Conservation (phyloP, 2,113 vertebrate genomes). For the Anguilla japonica region DNA sequence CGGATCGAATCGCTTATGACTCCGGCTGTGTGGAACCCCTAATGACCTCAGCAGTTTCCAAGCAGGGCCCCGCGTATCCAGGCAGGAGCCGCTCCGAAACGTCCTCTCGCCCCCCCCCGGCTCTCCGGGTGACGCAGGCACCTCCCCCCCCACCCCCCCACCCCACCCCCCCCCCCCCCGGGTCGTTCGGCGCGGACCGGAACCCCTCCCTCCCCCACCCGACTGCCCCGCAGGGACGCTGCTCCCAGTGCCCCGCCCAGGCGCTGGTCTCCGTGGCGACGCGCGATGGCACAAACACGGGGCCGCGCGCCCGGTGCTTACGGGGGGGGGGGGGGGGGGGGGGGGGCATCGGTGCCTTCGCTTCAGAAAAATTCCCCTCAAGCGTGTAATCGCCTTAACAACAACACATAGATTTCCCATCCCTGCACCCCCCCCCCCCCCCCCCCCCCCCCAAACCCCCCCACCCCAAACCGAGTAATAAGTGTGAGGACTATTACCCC, state of each 20-base stretch:
- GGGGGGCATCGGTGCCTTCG: neutral
- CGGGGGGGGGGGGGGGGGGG: neutral
- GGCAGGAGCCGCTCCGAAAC: neutral
- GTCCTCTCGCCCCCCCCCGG: neutral
- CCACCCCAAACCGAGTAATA: conserved; percentile 46
- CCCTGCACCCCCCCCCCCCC: conserved; percentile 18
- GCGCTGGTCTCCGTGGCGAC: neutral
- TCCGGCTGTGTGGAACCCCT: conserved; percentile 18
- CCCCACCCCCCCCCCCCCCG: neutral
- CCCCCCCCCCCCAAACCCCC: neutral
- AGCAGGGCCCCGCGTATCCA: conserved; percentile 36
- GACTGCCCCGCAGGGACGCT: neutral
- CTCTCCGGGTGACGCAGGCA: neutral
- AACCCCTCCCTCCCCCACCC: neutral
- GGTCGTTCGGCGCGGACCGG: too few relatives aligned
- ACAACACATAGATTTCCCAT: conserved; percentile 59
- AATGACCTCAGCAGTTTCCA: conserved; percentile 26
- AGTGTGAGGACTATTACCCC: conserved; percentile 59
- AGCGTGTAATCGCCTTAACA: conserved; percentile 46
- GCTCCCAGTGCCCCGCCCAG: neutral
- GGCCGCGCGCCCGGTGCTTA: neutral
- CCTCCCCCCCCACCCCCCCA: neutral
- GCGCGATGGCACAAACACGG: neutral
- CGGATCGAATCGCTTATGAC: conserved; percentile 33
- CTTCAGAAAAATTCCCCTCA: conserved; percentile 32